Evolutionary conservation across 2,888 invertebrate species (phyloP).

Genomic region (Aspidiotus destructor): DNA sequence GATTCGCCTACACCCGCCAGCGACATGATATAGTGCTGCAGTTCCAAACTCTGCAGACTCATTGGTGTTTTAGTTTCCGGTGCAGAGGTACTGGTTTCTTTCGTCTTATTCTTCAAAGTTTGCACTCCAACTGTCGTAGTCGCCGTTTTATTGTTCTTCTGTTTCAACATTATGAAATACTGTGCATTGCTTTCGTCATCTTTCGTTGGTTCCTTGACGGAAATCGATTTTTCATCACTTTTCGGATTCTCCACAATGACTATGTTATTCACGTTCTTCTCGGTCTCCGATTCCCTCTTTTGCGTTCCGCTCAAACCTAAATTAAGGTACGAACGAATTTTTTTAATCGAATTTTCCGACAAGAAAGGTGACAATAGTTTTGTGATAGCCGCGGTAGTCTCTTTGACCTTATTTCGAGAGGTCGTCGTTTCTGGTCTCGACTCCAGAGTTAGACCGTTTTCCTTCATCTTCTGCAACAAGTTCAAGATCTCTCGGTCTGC

Average conservation of each 20-base stretch:
- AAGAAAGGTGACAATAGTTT: conserved; percentile 20
- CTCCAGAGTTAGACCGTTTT: conserved; percentile 2
- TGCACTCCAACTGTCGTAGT: background rate
- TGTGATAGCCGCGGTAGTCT: conserved; percentile 20
- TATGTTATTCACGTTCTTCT: conserved; percentile 1
- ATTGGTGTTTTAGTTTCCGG: conserved; percentile 6
- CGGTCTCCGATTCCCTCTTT: background rate
- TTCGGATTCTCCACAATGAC: conserved; percentile 14
- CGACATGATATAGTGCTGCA: conserved; percentile 30
- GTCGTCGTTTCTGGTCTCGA: conserved; percentile 3
- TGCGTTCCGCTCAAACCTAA: conserved; percentile 6
- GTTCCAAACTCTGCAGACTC: conserved; percentile 10
- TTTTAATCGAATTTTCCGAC: conserved; percentile 16
- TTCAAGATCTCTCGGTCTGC: conserved; percentile 14
- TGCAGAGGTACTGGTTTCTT: background rate
- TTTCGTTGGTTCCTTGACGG: conserved; percentile 14
- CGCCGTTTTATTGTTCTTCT: conserved; percentile 1
- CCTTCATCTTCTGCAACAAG: conserved; percentile 18
- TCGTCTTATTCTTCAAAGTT: background rate
- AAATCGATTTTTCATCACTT: background rate
- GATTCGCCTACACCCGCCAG: conserved; percentile 7
- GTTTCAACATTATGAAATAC: conserved; percentile 26
- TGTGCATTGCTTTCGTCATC: conserved; percentile 18
- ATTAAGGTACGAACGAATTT: conserved; percentile 23
- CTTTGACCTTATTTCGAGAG: conserved; percentile 7